Evolutionary conservation across 2,113 vertebrate species (phyloP).

Genomic region (Sapajus apella): DNA sequence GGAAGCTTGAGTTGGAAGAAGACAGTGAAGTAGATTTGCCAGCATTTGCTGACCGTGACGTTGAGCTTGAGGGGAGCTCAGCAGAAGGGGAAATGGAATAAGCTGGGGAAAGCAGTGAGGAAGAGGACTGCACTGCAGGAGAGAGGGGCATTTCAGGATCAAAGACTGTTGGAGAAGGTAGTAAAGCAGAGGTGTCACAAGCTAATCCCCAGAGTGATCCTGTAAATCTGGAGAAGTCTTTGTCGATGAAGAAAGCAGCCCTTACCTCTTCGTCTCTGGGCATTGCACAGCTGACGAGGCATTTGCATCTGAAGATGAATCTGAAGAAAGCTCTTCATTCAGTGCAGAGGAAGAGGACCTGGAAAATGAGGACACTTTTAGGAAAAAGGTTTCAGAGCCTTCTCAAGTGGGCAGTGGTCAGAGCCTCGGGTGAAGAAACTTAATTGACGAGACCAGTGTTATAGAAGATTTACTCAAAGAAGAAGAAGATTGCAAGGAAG

Average conservation of each 20-base stretch:
- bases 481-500: too few species aligned
- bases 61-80: conserved; percentile 86
- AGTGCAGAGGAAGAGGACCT: conserved; percentile 58
- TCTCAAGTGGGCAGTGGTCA: not conserved
- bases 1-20: conserved; percentile 75
- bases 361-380: conserved; percentile 6
- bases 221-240: not conserved
- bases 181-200: not conserved
- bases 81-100: conserved; percentile 75
- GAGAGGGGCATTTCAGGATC: not conserved
- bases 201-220: not conserved
- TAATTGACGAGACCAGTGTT: conserved; percentile 71
- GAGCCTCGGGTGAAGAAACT: conserved; percentile 22
- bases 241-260: conserved; percentile 63
- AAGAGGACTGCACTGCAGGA: not conserved
- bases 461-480: conserved; percentile 84
- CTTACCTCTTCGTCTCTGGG: conserved; percentile 77
- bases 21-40: conserved; percentile 84
- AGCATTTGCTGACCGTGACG: conserved; percentile 93
- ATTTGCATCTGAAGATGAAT: conserved; percentile 78
- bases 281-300: conserved; percentile 84
- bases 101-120: conserved; percentile 64
- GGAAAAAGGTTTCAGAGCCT: not conserved
- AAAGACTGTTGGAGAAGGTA: conserved; percentile 25
- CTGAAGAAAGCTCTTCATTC: conserved; percentile 59